Evolutionary conservation across 2,888 invertebrate genomes (phyloP).

Genomic region (Andrena chrysosceles): DNA sequence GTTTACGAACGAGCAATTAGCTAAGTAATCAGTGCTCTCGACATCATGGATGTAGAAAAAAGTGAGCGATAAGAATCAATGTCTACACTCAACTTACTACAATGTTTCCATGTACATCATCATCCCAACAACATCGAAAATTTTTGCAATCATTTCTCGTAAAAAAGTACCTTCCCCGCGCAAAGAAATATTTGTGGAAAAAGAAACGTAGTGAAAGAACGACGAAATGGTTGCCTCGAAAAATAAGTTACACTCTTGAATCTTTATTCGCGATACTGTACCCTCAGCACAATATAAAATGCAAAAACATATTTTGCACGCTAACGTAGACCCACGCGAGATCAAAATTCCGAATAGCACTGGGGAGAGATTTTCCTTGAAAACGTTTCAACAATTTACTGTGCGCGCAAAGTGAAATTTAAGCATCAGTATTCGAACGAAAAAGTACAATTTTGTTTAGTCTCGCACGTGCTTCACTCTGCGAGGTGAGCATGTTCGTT

Average conservation of each 20-base stretch:
- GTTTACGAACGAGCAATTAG: neutral
- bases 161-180: no score
- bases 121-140: no score
- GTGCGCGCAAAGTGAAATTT: neutral
- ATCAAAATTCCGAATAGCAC: neutral
- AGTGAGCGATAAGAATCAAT: neutral
- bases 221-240: neutral
- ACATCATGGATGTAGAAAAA: neutral
- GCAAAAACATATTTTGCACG: slow-evolving; percentile 1
- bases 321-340: neutral
- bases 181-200: neutral
- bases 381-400: neutral
- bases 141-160: no score
- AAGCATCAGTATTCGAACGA: slow-evolving; percentile 14
- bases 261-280: neutral
- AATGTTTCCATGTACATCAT: no score
- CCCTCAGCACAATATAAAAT: neutral
- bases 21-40: neutral
- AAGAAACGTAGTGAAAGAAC: no score
- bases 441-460: slow-evolving; percentile 25
- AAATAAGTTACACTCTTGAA: neutral
- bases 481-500: neutral
- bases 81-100: no score
- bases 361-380: neutral
- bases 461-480: neutral